These are phyloP conservation scores for Prosopocoilus inquinatus DNA, from an alignment of 2,888 invertebrate genomes.

Conservation along the genomic window DNA sequence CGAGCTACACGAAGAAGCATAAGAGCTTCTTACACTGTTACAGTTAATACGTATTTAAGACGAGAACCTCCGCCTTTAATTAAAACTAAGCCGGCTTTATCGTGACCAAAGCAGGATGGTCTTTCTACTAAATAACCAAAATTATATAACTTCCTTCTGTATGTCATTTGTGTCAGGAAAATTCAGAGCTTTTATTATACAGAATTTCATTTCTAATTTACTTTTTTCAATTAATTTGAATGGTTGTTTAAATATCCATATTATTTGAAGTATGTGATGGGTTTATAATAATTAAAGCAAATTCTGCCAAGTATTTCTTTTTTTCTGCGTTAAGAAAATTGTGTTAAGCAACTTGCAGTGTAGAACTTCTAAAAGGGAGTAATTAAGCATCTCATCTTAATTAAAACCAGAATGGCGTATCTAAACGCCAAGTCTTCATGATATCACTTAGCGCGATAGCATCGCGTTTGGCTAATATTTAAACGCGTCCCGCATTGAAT, in stretches of 20 bases:
- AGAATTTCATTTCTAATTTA: no score
- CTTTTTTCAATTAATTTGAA: no score
- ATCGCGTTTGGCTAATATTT: conserved; percentile 40
- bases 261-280: no score
- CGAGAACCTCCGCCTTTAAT: neutral
- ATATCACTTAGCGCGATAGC: conserved; percentile 41
- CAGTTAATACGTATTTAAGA: conserved; percentile 6
- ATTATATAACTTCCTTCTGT: no score
- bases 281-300: no score
- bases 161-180: no score
- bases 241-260: no score
- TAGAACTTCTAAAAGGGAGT: conserved; percentile 25
- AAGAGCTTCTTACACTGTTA: conserved; percentile 32
- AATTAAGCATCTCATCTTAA: conserved; percentile 49
- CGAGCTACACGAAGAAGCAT: conserved; percentile 36
- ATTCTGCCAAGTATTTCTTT: no score
- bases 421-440: conserved; percentile 42
- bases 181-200: no score
- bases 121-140: no score
- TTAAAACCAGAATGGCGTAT: conserved; percentile 44
- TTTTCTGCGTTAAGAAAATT: neutral
- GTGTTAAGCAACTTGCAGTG: conserved; percentile 21
- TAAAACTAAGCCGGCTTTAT: neutral
- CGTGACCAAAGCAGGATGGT: neutral
- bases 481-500: conserved; percentile 46